A percentile compares a stretch with the other conserved stretches of the same genome.
These are phyloP conservation scores for Lithobates pipiens DNA, from an alignment of 2,797 vertebrate genomes.

Conservation along the genomic window DNA sequence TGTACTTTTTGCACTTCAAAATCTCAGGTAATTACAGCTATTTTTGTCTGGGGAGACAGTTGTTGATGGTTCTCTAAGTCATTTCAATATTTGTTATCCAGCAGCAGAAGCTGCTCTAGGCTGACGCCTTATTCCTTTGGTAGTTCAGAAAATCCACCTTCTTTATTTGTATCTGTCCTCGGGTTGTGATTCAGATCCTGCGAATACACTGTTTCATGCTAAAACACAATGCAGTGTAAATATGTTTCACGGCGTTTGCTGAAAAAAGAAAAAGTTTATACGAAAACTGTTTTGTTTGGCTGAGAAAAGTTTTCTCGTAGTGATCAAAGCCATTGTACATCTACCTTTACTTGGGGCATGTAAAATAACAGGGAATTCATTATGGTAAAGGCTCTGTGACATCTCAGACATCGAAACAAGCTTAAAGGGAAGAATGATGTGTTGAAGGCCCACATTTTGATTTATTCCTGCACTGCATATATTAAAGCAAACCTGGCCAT, in stretches of 20 bases:
- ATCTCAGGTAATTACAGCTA: constrained; percentile 40
- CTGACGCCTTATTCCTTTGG: constrained; percentile 46
- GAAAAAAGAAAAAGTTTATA: constrained; percentile 41
- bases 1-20: constrained; percentile 13
- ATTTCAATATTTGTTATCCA: constrained; percentile 60
- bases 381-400: no score
- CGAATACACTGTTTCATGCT: constrained; percentile 44
- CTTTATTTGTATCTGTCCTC: constrained; percentile 41
- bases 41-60: constrained; percentile 41
- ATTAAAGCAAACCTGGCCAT: no score
- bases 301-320: background rate
- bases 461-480: no score
- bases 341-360: background rate
- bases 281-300: constrained; percentile 17
- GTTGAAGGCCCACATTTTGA: no score
- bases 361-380: background rate
- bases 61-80: constrained; percentile 53
- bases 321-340: background rate
- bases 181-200: constrained; percentile 35
- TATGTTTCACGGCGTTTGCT: constrained; percentile 29
- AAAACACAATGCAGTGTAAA: constrained; percentile 49
- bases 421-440: no score
- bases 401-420: no score
- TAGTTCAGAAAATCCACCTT: constrained; percentile 49
- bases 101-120: constrained; percentile 41